phyloP scores from a whole-genome alignment of 1,140 invertebrate genomes.

The Atta colombica region DNA sequence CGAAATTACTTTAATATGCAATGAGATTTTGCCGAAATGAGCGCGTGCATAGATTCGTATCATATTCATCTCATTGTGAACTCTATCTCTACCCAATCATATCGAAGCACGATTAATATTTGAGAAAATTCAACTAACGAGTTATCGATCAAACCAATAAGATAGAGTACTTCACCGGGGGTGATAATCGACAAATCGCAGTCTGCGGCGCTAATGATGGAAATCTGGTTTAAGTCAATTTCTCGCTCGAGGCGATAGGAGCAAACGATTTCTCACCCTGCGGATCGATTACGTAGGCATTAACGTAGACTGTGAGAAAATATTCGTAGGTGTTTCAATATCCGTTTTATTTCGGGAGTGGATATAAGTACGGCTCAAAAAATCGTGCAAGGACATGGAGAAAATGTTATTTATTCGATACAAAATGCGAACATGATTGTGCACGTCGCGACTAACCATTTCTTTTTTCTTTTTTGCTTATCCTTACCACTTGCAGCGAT shows the following conservation, averaged over 20 bases:
- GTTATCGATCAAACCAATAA: constrained; percentile 60
- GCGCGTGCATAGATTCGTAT: background rate
- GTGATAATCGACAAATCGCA: constrained; percentile 47
- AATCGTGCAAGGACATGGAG: constrained; percentile 40
- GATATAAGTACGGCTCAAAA: background rate
- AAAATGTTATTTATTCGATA: constrained; percentile 68
- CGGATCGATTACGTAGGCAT: background rate
- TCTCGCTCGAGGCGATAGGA: constrained; percentile 4
- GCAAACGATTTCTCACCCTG: constrained; percentile 19
- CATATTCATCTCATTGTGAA: constrained; percentile 13
- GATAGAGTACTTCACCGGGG: constrained; percentile 17
- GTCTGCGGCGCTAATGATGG: constrained; percentile 13
- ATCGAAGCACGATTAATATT: constrained; percentile 30
- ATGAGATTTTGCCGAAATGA: background rate
- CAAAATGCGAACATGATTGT: constrained; percentile 58
- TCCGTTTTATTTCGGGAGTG: background rate
- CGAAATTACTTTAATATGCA: background rate
- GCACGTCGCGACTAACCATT: constrained; percentile 30
- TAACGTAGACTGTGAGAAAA: background rate
- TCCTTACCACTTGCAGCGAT: constrained; percentile 18
- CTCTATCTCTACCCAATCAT: background rate
- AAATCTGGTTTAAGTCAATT: constrained; percentile 51
- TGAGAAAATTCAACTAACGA: constrained; percentile 54
- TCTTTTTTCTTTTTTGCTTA: constrained; percentile 17
- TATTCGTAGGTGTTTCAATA: background rate